A percentile compares a stretch with the other conserved stretches of the same genome.
Conservation (phyloP, 2,888 invertebrate genomes). For the Netelia virgata region DNA sequence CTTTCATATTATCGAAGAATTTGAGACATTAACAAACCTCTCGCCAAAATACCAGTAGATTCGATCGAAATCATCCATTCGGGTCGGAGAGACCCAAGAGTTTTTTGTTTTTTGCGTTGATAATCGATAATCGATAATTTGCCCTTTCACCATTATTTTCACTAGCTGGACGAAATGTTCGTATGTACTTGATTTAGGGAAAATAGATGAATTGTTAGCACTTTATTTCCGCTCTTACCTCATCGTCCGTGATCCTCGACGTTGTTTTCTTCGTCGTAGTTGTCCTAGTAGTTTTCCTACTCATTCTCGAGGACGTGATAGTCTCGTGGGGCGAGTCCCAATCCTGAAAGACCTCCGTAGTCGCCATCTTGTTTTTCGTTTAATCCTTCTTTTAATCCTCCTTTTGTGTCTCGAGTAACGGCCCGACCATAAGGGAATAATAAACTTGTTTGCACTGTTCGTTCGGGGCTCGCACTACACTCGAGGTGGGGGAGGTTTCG, state of each 20-base stretch:
- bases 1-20: no score
- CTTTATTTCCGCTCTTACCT: conserved; percentile 74
- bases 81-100: no score
- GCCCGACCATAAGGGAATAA: neutral
- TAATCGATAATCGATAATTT: no score
- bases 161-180: neutral
- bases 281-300: conserved; percentile 75
- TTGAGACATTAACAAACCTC: no score
- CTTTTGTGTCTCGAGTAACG: neutral
- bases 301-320: conserved; percentile 75
- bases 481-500: neutral
- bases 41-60: no score
- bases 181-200: neutral
- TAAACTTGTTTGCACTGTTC: conserved; percentile 31
- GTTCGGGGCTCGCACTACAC: conserved; percentile 40
- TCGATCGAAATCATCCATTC: no score
- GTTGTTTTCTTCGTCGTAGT: conserved; percentile 74
- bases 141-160: no score
- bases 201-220: neutral
- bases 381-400: conserved; percentile 46
- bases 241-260: conserved; percentile 71
- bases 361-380: conserved; percentile 78
- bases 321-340: conserved; percentile 83
- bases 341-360: conserved; percentile 83
- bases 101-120: no score